A percentile compares a stretch with the other conserved stretches of the same genome.
phyloP scores from a whole-genome alignment of 2,797 vertebrate species.

The Phylloscopus collybita region DNA sequence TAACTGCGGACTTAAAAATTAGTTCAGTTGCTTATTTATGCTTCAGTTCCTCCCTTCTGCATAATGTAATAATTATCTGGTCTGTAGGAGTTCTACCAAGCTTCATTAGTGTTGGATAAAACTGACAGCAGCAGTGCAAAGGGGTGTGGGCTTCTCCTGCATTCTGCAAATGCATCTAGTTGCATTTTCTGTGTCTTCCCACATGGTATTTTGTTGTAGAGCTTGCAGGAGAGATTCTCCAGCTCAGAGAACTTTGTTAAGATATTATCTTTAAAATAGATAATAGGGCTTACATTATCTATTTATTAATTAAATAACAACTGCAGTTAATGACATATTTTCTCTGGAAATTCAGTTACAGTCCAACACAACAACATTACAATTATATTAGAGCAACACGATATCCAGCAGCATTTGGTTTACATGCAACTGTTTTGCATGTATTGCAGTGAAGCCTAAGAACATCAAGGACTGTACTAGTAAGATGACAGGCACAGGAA shows the following conservation, averaged over 20 bases:
- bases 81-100: slow-evolving; percentile 22
- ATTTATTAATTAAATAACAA: neutral
- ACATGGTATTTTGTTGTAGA: neutral
- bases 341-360: neutral
- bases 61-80: slow-evolving; percentile 45
- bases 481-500: neutral
- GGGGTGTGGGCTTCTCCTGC: neutral
- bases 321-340: neutral
- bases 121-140: neutral
- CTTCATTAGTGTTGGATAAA: slow-evolving; percentile 15
- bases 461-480: neutral
- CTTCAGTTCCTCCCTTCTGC: slow-evolving; percentile 30
- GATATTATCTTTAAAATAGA: neutral
- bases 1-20: slow-evolving; percentile 17
- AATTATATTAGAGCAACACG: neutral
- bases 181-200: neutral
- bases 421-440: neutral
- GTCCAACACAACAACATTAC: neutral
- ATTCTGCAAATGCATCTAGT: neutral
- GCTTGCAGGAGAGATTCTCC: neutral
- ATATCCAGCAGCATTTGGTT: neutral
- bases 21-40: slow-evolving; percentile 53
- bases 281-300: neutral
- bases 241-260: neutral
- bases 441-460: neutral